A percentile compares a stretch with the other conserved stretches of the same genome.
phyloP scores from a whole-genome alignment of 1,140 invertebrate genomes.

The Lucilia sericata region DNA sequence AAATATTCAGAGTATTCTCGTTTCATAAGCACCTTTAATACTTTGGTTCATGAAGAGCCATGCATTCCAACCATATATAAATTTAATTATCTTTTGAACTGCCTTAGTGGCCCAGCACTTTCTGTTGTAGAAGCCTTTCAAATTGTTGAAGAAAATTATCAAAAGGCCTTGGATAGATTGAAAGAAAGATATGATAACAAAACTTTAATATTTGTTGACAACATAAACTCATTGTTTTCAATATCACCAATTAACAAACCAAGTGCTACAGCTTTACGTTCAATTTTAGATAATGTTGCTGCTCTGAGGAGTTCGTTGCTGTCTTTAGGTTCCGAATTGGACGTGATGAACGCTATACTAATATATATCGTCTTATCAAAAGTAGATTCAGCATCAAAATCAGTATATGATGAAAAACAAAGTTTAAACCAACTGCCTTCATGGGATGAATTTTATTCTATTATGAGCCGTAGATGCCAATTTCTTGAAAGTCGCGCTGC shows the following conservation, averaged over 20 bases:
- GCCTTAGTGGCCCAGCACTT: slow-evolving; percentile 5
- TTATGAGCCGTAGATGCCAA: no score
- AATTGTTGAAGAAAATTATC: slow-evolving; percentile 27
- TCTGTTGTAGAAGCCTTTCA: background rate
- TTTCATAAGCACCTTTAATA: background rate
- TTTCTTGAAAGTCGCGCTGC: no score
- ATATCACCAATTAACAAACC: background rate
- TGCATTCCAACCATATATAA: no score
- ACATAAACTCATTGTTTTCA: background rate
- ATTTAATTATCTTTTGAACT: no score
- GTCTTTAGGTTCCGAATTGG: background rate
- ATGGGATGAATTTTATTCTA: no score
- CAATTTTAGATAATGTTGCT: background rate
- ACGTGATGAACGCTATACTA: no score
- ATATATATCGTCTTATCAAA: no score
- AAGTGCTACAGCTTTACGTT: no score
- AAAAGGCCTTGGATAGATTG: slow-evolving; percentile 10
- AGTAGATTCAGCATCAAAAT: no score
- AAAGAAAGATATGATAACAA: no score
- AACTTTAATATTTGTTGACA: slow-evolving; percentile 6
- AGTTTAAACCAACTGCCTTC: no score
- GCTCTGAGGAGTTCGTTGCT: background rate
- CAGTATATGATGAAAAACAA: no score
- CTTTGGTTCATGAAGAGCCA: slow-evolving; percentile 19
- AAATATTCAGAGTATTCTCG: slow-evolving; percentile 35